phyloP scores from a whole-genome alignment of 2,113 vertebrate species.

The Trematomus loennbergii region DNA sequence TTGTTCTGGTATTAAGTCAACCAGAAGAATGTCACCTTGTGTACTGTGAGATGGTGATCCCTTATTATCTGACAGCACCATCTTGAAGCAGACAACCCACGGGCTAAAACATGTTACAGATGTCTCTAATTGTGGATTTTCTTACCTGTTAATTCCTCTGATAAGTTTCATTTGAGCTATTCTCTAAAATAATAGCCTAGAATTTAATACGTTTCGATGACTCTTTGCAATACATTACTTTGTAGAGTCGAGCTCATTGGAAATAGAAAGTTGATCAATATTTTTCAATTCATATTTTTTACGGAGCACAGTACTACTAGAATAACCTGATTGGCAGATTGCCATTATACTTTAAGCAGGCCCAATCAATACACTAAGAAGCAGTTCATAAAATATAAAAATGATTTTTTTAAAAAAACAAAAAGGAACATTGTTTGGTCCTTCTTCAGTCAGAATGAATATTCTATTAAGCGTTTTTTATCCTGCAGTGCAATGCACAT shows the following conservation, averaged over 20 bases:
- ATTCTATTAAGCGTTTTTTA: neutral
- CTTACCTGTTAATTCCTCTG: constrained; percentile 8
- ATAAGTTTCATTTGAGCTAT: neutral
- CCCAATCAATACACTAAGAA: neutral
- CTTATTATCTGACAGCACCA: constrained; percentile 23
- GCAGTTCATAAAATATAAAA: constrained; percentile 9
- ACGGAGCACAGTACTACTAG: no score
- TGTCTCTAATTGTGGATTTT: neutral
- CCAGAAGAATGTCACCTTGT: constrained; percentile 32
- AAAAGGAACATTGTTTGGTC: neutral
- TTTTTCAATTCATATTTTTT: no score
- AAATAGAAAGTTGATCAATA: neutral
- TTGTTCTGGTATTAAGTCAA: constrained; percentile 25
- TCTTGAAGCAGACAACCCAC: constrained; percentile 21
- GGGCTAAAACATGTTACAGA: constrained; percentile 4
- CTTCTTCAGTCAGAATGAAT: neutral
- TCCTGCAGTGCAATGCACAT: neutral
- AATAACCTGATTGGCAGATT: constrained; percentile 1
- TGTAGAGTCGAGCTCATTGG: neutral
- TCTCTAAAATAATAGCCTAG: neutral
- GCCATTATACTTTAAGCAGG: neutral
- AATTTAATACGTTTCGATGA: neutral
- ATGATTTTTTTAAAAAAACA: neutral
- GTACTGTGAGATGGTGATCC: constrained; percentile 23
- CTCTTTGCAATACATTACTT: neutral